Base-by-base conservation (phyloP, 2,888 invertebrate species). In the Metopia argyrocephala region DNA sequence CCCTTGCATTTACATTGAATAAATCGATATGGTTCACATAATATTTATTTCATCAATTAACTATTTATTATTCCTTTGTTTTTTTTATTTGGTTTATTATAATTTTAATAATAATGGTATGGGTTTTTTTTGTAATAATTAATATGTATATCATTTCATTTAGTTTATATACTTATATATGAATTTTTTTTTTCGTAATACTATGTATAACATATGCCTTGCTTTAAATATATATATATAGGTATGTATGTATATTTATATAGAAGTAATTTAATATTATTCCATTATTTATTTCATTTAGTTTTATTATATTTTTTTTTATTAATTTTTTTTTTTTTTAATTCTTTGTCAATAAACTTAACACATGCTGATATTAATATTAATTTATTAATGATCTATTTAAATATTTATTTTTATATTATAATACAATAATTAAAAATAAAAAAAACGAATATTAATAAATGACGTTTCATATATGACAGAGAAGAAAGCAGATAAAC, bases 21-120 rank as follows among this genome's bases (percentile, higher is more conserved):
- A 12, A 38, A 38, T 12, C 38, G 15, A 15, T 38, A 2, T 31
- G 2, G 7, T 70, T 75, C 64, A 79, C 45, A 45, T 64, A 76
- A 87, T 87, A 84, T 88, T 87, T 88, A 88, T 88, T 87, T 87
- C 78, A 85, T 85, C 86, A 87, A 86, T 88, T 87, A 87, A 88
- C 87, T 88, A 88, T 84, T 88, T 68, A 54, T 31, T 20, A 48
- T 76, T 54, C 27, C 27, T 68, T 48, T 48, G 48, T 15, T 48
- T 15, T 48, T 48, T 38, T 12, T 38, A 12, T 38, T 38, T 38
- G 38, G 38, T 38, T 38, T 38, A 38, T 38, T 12, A 31, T 38
- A 38, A 38, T 38, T 38, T 38, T 15, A 38, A 38, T 38, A 9
- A 38, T 38, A 38, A 38, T n/a, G n/a, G n/a, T n/a, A n/a, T n/a